Evolutionary conservation across 2,888 invertebrate genomes (phyloP).

Genomic region (Eupithecia centaureata): DNA sequence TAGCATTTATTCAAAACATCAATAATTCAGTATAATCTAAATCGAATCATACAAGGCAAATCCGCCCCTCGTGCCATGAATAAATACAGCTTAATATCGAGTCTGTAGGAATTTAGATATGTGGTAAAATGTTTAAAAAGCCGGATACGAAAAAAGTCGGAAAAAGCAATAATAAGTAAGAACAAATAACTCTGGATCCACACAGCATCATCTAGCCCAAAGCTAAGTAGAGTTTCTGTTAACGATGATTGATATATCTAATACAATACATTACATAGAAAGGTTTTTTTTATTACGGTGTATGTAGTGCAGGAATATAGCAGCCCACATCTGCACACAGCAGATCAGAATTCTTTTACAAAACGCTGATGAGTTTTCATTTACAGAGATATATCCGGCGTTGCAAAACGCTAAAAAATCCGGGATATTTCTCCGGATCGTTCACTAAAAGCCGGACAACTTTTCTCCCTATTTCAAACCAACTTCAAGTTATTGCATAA

Average conservation of each 20-base stretch:
- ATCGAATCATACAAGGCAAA: constrained; percentile 15
- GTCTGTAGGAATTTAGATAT: background rate
- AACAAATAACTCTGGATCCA: too few species aligned
- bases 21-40: constrained; percentile 18
- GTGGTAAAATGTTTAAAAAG: background rate
- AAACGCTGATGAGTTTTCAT: too few species aligned
- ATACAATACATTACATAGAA: too few species aligned
- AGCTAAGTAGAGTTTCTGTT: too few species aligned
- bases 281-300: too few species aligned
- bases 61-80: constrained; percentile 14
- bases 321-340: too few species aligned
- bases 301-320: too few species aligned
- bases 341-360: too few species aligned
- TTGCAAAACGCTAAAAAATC: too few species aligned
- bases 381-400: too few species aligned
- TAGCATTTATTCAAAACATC: constrained; percentile 5
- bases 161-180: background rate
- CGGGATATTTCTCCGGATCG: background rate
- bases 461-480: background rate
- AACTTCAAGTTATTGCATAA: constrained; percentile 15
- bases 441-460: background rate
- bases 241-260: too few species aligned
- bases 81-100: constrained; percentile 13
- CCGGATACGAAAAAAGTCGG: background rate
- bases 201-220: too few species aligned